Conservation (phyloP, 2,113 vertebrate genomes). For the Ciconia boyciana region DNA sequence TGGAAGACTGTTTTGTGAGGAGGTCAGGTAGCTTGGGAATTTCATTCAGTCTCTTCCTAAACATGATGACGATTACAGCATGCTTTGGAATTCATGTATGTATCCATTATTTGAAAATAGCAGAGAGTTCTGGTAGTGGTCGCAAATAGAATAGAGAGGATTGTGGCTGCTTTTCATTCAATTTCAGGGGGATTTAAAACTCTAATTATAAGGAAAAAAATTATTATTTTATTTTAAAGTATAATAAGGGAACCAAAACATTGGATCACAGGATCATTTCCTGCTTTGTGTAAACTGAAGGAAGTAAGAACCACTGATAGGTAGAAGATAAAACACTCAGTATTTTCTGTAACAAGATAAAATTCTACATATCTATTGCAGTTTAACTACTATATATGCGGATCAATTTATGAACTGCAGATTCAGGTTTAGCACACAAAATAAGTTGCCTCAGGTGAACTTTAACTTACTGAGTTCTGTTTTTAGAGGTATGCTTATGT, state of each 20-base stretch:
- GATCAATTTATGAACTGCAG: background rate
- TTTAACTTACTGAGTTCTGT: accelerated
- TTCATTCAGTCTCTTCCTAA: background rate
- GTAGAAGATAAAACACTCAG: background rate
- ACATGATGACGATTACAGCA: background rate
- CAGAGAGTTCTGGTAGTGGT: background rate
- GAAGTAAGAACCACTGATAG: background rate
- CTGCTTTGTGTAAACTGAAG: background rate
- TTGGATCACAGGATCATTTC: background rate
- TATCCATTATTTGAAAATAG: background rate
- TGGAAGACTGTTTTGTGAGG: background rate
- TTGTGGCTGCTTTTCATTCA: background rate
- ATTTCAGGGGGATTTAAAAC: background rate
- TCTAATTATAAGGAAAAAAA: background rate
- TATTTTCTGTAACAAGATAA: background rate
- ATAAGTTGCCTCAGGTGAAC: background rate
- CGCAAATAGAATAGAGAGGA: background rate
- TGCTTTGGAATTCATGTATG: background rate
- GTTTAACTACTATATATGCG: background rate
- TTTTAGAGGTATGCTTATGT: background rate
- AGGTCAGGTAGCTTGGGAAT: background rate
- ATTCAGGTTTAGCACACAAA: background rate
- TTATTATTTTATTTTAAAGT: background rate
- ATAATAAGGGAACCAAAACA: background rate
- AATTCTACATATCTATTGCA: background rate